phyloP scores from a whole-genome alignment of 2,888 invertebrate species.

The Lasioglossum zephyrum region DNA sequence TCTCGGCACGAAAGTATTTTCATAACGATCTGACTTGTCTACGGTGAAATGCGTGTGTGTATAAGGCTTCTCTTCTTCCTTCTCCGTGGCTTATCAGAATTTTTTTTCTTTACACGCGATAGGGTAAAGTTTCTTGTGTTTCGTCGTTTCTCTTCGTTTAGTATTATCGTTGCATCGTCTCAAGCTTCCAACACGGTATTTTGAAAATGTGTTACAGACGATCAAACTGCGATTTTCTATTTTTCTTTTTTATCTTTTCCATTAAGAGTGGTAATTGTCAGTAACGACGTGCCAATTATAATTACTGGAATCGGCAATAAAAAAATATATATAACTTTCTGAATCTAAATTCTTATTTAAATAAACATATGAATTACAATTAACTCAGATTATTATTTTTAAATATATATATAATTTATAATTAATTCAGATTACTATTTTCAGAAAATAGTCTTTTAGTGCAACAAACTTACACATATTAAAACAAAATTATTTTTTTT shows the following conservation, averaged over 20 bases:
- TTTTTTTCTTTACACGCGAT: background rate
- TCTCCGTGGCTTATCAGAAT: background rate
- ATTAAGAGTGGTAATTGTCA: background rate
- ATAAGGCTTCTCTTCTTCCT: background rate
- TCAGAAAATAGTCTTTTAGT: no score
- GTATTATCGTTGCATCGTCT: background rate
- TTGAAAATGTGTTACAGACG: background rate
- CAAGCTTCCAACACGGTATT: background rate
- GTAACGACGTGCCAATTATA: background rate
- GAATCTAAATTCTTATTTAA: no score
- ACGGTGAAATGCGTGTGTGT: background rate
- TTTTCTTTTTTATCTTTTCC: background rate
- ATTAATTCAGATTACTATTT: no score
- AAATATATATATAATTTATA: no score
- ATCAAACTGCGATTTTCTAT: background rate
- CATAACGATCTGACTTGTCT: background rate
- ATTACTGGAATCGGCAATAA: background rate
- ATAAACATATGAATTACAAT: no score
- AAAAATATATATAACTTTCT: no score
- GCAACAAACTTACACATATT: no score
- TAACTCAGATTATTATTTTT: no score
- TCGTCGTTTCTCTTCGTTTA: background rate
- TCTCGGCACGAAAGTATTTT: background rate
- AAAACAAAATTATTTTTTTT: no score
- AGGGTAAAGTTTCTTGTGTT: background rate